A percentile compares a stretch with the other conserved stretches of the same genome.
Evolutionary conservation across 2,113 vertebrate species (phyloP).

Genomic region (Piaya cayana): DNA sequence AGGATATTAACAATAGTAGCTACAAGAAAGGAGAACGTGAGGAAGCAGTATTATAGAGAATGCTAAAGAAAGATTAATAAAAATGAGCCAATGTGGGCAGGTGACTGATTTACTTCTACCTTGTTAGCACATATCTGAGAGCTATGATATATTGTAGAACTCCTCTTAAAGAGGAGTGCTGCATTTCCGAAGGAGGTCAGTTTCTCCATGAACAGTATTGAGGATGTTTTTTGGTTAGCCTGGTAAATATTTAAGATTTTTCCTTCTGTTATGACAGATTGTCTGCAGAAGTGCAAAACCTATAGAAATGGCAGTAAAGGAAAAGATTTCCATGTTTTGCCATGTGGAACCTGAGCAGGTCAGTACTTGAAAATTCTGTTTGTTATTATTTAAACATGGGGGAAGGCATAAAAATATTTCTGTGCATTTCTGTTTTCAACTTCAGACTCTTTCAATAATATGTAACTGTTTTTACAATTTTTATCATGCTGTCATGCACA

Average conservation of each 20-base stretch:
- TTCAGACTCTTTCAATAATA: background rate
- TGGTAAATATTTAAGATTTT: background rate
- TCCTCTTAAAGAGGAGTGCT: background rate
- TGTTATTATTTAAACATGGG: background rate
- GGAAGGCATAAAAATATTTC: background rate
- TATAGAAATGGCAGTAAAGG: conserved; percentile 82
- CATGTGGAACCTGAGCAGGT: conserved; percentile 85
- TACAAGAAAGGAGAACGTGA: background rate
- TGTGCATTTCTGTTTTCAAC: background rate
- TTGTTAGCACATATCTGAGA: background rate
- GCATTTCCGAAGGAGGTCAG: background rate
- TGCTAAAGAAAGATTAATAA: background rate
- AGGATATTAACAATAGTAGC: background rate
- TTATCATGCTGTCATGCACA: background rate
- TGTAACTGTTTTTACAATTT: background rate
- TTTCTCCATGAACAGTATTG: background rate
- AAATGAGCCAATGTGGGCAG: background rate
- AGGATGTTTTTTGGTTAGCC: background rate
- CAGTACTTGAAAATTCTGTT: conserved; percentile 10
- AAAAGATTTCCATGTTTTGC: conserved; percentile 86
- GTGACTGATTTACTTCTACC: background rate
- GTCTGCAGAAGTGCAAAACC: conserved; percentile 80
- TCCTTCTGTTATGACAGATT: conserved; percentile 66
- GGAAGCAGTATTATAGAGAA: background rate
- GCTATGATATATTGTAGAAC: background rate